Conservation (phyloP, 2,888 invertebrate species). For the Sarcophaga carnaria region DNA sequence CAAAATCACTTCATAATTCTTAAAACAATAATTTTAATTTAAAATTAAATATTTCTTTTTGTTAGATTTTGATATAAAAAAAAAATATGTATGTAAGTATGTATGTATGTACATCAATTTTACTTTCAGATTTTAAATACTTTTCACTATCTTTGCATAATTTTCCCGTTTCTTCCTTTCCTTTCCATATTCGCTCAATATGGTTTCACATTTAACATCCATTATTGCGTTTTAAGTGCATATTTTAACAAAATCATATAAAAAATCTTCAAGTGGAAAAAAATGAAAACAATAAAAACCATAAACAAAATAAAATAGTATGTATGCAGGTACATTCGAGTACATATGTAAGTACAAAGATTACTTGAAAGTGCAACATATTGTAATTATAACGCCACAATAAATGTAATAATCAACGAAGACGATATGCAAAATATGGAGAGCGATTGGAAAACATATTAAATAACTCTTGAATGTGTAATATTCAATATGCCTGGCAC, state of each 20-base stretch:
- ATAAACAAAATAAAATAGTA: neutral
- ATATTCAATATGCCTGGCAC: no score
- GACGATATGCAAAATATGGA: neutral
- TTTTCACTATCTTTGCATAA: no score
- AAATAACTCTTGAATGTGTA: neutral
- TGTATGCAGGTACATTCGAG: neutral
- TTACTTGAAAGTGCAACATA: slow-evolving; percentile 16
- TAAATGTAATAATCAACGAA: neutral
- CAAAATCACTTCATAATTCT: no score
- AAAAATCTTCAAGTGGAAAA: neutral
- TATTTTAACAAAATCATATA: slow-evolving; percentile 37
- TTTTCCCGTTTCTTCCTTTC: no score
- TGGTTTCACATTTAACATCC: neutral
- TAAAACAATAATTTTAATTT: no score
- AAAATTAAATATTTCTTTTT: no score
- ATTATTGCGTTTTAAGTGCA: slow-evolving; percentile 26
- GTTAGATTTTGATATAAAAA: no score
- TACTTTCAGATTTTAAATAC: no score
- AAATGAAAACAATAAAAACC: slow-evolving; percentile 5
- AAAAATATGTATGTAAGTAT: no score
- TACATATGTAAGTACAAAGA: neutral
- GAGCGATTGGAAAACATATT: no score
- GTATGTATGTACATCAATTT: no score
- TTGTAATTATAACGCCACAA: slow-evolving; percentile 47
- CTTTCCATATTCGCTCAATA: neutral